Evolutionary conservation across 2,113 vertebrate species (phyloP), one percentile per base, ranked within the genome.

Genomic region (Bucco capensis): DNA sequence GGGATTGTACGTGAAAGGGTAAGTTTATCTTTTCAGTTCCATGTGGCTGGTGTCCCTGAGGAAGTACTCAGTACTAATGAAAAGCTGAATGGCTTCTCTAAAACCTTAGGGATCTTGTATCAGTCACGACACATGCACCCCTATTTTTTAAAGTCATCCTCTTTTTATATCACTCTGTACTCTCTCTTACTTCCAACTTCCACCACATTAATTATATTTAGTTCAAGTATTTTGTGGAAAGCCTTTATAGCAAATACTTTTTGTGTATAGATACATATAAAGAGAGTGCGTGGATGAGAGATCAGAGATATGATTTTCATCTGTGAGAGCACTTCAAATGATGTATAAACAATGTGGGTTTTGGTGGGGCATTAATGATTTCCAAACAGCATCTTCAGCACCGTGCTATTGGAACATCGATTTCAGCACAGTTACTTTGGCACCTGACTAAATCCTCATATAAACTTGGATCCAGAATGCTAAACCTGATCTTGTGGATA

Each of bases 1-100:
- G 30, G 46, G 46, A 86, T 5, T 90, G 74, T 70, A 40, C 9
- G 22, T 31, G 30, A 90, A 92, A 92, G 88, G 35, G 50, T 86
- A 82, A 90, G 58, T 92, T 90, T 95, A 95, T 95, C 93, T 94
- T 92, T 92, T 47, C 77, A 90, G 47, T 62, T 95, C 71, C 0
- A 0, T 49, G 56, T 89, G 88, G 75, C 30, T 30, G 44, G 22
- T 51, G 50, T 92, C 91, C 50, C 92, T 46, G 38, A 90, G 74
- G 94, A 96, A 85, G 54, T 53, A 53, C 51, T 86, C 35, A 9
- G 61, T 81, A 51, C 79, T 76, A 88, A 77, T 75, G 78, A 86
- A 94, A 94, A 95, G 61, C 67, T 57, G 71, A 89, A 88, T 38
- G 75, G 14, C 60, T 96, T 82, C 53, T 86, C n/a, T 77, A 79